Evolutionary conservation across 2,797 vertebrate species (phyloP).

Genomic region (Myotis findleyi): DNA sequence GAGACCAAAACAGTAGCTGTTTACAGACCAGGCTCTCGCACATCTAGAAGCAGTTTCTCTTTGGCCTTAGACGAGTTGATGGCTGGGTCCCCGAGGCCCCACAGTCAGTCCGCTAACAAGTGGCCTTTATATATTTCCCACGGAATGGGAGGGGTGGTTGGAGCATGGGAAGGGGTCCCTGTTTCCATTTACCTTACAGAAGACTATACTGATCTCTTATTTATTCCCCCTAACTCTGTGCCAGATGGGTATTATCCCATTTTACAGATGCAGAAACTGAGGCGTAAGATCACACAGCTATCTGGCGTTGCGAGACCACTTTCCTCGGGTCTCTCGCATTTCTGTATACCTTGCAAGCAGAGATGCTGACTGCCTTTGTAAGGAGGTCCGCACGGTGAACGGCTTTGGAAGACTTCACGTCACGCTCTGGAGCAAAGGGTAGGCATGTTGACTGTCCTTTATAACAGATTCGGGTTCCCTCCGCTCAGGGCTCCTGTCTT

Average conservation of each 20-base stretch:
- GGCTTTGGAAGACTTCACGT: not conserved
- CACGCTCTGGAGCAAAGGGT: not conserved
- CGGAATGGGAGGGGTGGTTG: not conserved
- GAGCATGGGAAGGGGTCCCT: not conserved
- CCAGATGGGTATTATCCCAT: not conserved
- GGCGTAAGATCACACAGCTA: not conserved
- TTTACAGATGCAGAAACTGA: slow-evolving; percentile 31
- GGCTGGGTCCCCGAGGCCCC: too few relatives aligned
- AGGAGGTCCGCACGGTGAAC: not conserved
- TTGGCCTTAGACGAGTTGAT: not conserved
- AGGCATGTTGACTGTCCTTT: not conserved
- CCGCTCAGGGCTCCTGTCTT: not conserved
- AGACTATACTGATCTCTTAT: not conserved
- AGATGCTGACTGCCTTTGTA: not conserved
- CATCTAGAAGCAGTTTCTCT: not conserved
- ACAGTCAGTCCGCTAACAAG: not conserved
- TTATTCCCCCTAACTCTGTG: not conserved
- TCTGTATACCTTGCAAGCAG: not conserved
- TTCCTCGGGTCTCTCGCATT: not conserved
- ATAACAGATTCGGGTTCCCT: not conserved
- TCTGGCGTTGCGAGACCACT: not conserved
- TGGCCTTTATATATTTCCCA: not conserved
- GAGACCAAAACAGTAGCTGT: not conserved
- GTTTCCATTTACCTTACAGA: not conserved
- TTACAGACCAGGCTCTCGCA: not conserved